Evolutionary conservation across 2,797 vertebrate genomes (phyloP), one percentile per base, ranked within the genome.

Genomic region (Macropus fuliginosus): DNA sequence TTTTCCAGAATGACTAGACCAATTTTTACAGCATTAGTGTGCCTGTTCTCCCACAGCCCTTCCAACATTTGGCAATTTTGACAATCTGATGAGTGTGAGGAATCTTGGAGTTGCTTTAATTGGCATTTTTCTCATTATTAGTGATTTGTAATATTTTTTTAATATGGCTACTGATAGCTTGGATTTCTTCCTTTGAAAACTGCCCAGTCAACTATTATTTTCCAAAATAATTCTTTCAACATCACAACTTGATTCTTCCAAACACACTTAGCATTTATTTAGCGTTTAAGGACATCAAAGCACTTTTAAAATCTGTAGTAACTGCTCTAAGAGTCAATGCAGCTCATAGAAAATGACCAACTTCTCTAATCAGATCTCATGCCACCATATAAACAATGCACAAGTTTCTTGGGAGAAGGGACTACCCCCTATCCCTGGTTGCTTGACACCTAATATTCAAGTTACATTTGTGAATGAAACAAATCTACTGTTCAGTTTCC

Each of bases 391-490:
- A 81, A n/a, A 90, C 11, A 50, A 66, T 57, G 24, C 89, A 50
- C n/a, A 46, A 55, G 55, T 92, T 94, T 90, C 50, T 95, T 66
- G 14, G n/a, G 56, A 92, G 24, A 89, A 56, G 9, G 40, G 74
- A 27, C 40, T 50, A 87, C 9, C 14, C 40, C 40, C 21, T 50
- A 46, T 46, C 1, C n/a, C 8, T 46, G 21, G n/a, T 4, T 87
- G 21, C 40, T 27, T 50, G 13, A 87, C 21, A 87, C 74, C 74
- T 46, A 93, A 92, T 92, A 92, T 34, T 3, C 56, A 40, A 97
- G 55, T 28, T 50, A 96, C 54, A 59, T 94, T 90, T 97, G 31
- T 95, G 62, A 92, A 95, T 81, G 16, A 54, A 91, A 91, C 57
- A 93, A 59, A 55, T 1, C n/a, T 55, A 90, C 89, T 56, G 31